phyloP scores from a whole-genome alignment of 2,888 invertebrate genomes.

The Laothoe populi region DNA sequence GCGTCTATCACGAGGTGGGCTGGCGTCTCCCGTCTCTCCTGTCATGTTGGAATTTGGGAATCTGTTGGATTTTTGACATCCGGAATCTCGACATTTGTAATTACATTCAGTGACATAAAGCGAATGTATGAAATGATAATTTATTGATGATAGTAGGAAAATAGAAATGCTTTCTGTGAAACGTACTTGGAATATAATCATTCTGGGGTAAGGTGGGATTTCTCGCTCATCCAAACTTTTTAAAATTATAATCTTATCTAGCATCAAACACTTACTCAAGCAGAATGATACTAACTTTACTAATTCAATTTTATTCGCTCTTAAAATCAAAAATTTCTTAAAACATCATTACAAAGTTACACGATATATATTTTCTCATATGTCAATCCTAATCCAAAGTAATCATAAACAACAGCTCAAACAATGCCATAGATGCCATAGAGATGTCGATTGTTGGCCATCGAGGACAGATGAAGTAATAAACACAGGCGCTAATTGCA shows the following conservation, averaged over 20 bases:
- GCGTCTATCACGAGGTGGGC: slow-evolving; percentile 43
- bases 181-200: no score
- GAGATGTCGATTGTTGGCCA: slow-evolving; percentile 16
- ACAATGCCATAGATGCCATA: slow-evolving; percentile 20
- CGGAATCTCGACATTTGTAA: background rate
- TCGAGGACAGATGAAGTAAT: slow-evolving; percentile 23
- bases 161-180: no score
- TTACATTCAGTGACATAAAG: background rate
- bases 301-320: background rate
- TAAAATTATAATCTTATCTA: background rate
- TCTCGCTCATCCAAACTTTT: no score
- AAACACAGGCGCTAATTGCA: slow-evolving; percentile 25
- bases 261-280: background rate
- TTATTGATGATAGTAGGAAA: no score
- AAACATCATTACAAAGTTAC: background rate
- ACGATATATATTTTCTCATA: background rate
- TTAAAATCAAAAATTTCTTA: background rate
- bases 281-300: background rate
- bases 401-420: slow-evolving; percentile 13
- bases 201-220: no score
- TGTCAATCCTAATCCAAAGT: background rate
- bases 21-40: background rate
- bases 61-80: background rate
- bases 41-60: background rate
- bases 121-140: no score